Conservation (phyloP, 1,140 invertebrate species). For the Caenorhabditis inopinata region DNA sequence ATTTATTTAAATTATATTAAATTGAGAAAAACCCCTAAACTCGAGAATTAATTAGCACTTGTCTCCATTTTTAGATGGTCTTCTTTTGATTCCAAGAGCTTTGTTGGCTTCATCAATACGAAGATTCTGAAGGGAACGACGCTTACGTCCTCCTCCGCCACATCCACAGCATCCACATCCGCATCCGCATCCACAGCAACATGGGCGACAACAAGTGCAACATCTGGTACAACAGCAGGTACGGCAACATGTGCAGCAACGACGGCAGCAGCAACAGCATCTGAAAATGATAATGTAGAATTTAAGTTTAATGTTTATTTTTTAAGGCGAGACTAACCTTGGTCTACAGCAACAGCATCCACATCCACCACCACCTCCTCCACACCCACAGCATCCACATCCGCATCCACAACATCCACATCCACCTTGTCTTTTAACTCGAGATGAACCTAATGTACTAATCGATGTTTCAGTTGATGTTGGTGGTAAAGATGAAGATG, state of each 20-base stretch:
- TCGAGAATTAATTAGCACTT: neutral
- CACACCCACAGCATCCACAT: constrained; percentile 20
- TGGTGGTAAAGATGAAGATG: neutral
- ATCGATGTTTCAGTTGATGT: constrained; percentile 21
- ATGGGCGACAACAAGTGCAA: constrained; percentile 37
- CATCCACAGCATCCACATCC: constrained; percentile 33
- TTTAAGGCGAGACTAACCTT: neutral
- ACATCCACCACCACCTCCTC: constrained; percentile 26
- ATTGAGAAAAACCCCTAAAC: too few relatives aligned
- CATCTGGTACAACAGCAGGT: constrained; percentile 39
- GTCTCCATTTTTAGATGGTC: neutral
- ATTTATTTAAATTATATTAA: too few relatives aligned
- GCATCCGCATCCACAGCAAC: constrained; percentile 37
- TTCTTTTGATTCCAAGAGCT: constrained; percentile 10
- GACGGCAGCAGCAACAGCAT: constrained; percentile 37
- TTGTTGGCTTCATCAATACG: constrained; percentile 27
- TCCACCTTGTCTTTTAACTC: constrained; percentile 42
- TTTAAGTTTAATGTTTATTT: too few relatives aligned
- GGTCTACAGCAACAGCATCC: constrained; percentile 45
- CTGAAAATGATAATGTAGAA: neutral
- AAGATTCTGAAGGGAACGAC: constrained; percentile 41
- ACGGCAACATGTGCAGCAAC: constrained; percentile 12
- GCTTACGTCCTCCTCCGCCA: constrained; percentile 38
- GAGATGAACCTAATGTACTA: constrained; percentile 17
- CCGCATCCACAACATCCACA: constrained; percentile 24